Evolutionary conservation across 2,797 vertebrate genomes (phyloP).

Genomic region (Centropyge bicolor): DNA sequence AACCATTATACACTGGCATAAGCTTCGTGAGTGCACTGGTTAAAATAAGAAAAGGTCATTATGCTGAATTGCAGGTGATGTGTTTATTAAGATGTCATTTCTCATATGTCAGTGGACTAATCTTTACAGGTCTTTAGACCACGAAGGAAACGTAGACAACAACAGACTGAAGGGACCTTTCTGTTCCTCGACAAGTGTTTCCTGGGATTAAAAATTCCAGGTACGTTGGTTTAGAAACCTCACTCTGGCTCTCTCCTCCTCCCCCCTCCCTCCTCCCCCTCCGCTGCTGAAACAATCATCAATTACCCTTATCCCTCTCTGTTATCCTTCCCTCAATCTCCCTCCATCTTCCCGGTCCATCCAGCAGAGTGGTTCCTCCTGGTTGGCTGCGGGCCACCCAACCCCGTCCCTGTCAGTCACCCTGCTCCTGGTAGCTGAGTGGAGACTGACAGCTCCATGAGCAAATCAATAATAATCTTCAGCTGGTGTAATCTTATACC

Average conservation of each 20-base stretch:
- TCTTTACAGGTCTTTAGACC: too few species aligned
- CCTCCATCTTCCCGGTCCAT: slow-evolving; percentile 89
- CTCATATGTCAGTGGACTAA: too few species aligned
- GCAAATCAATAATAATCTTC: slow-evolving; percentile 99
- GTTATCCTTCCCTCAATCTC: slow-evolving; percentile 85
- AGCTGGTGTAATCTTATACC: slow-evolving; percentile 89
- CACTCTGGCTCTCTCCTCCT: slow-evolving; percentile 23
- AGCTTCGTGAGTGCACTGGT: too few species aligned
- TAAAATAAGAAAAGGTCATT: too few species aligned
- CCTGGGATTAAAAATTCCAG: too few species aligned
- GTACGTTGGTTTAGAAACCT: neutral
- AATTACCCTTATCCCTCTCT: slow-evolving; percentile 94
- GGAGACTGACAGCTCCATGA: slow-evolving; percentile 92
- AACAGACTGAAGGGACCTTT: too few species aligned
- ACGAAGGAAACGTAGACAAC: too few species aligned
- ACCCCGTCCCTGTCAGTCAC: slow-evolving; percentile 94
- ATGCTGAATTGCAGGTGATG: too few species aligned
- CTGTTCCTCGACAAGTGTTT: too few species aligned
- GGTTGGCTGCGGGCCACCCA: slow-evolving; percentile 92
- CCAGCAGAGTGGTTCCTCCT: slow-evolving; percentile 92
- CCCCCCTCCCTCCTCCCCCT: slow-evolving; percentile 47
- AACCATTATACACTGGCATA: too few species aligned
- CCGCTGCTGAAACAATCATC: slow-evolving; percentile 93
- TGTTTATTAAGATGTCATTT: too few species aligned
- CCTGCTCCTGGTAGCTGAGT: slow-evolving; percentile 85